Percentiles rank a stretch among this genome's conserved stretches.
Evolutionary conservation across 2,888 invertebrate species (phyloP).

Genomic region (Drosophila peninsularis): DNA sequence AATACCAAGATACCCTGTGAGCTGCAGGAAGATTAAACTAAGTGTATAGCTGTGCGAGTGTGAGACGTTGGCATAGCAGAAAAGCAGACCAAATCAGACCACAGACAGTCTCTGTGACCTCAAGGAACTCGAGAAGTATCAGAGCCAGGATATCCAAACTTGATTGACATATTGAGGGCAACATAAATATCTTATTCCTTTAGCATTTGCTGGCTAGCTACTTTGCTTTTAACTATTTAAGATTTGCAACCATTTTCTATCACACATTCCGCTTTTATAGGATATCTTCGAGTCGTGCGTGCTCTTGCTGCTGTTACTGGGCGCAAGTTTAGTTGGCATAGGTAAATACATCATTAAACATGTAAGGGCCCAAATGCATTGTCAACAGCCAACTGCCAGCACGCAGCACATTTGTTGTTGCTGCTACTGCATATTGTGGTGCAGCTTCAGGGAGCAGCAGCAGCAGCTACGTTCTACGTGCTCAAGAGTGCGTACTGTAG

Average conservation of each 20-base stretch:
- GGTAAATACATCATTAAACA: conserved; percentile 79
- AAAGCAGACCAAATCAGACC: too few relatives aligned
- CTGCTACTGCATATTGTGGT: conserved; percentile 21
- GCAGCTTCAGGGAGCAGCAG: conserved; percentile 15
- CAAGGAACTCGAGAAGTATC: neutral
- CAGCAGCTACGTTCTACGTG: conserved; percentile 56
- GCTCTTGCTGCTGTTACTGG: conserved; percentile 14
- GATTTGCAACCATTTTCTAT: too few relatives aligned
- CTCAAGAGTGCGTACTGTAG: conserved; percentile 67
- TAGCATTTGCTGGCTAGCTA: neutral
- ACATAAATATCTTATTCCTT: too few relatives aligned
- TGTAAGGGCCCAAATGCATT: conserved; percentile 74
- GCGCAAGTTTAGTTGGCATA: conserved; percentile 72
- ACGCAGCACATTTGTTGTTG: conserved; percentile 40
- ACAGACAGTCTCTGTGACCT: neutral
- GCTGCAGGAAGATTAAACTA: too few relatives aligned
- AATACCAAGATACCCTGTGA: conserved; percentile 11
- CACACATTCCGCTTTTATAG: neutral
- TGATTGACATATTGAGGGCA: neutral
- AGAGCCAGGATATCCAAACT: neutral
- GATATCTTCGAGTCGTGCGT: neutral
- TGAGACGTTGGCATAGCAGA: neutral
- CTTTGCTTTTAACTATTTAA: rapidly evolving
- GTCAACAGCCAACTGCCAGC: conserved; percentile 73
- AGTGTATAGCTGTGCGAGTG: neutral